Base-by-base conservation (phyloP, 1,140 invertebrate genomes). In the Oscheius sp. region DNA sequence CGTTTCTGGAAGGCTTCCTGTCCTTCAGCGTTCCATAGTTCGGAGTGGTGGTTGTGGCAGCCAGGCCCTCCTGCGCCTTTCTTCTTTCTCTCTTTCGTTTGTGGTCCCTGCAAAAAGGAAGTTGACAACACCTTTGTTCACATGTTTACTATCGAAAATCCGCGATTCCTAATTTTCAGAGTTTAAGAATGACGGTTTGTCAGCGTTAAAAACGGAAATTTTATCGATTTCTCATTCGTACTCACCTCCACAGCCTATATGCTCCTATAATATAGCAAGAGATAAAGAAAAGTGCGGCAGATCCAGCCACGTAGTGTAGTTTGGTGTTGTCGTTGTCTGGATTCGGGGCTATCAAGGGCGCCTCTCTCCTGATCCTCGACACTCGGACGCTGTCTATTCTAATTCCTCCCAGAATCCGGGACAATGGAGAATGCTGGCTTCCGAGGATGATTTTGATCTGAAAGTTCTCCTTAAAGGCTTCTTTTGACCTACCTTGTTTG, bases 401-500 rank as follows among this genome's bases (percentile, higher is more conserved):
- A 42, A 84, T 68, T 20, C 82, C 82, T n/a, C 81, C 82, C 2
- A 84, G 67, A 23, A 83, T 79, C 7, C 82, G 67, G 23, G 79
- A 76, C 13, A 83, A 73, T 18, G 82, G 80, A 1, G 63, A 79
- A 7, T 74, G 26, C 75, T 84, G 82, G 20, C 73, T 77, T 0
- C 59, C 71, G 38, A 83, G 74, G 26, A 83, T 83, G 28, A 73
- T 66, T 69, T 84, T 84, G 26, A 83, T 73, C 68, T 69, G 69
- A 34, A 45, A 59, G 18, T 72, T 62, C n/a, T 34, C 10, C 35
- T 52, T 55, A 35, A 31, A 15, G 35, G 18, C 28, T 3, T 32
- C n/a, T 13, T 29, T 3, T 18, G 18, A 71, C 42, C 35, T n/a
- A 74, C 73, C 69, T 68, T 64, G 34, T 63, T 36, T 2, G 68